Percentiles rank a stretch among this genome's conserved stretches.
phyloP scores from a whole-genome alignment of 2,113 vertebrate genomes.

The Anhinga rufa region DNA sequence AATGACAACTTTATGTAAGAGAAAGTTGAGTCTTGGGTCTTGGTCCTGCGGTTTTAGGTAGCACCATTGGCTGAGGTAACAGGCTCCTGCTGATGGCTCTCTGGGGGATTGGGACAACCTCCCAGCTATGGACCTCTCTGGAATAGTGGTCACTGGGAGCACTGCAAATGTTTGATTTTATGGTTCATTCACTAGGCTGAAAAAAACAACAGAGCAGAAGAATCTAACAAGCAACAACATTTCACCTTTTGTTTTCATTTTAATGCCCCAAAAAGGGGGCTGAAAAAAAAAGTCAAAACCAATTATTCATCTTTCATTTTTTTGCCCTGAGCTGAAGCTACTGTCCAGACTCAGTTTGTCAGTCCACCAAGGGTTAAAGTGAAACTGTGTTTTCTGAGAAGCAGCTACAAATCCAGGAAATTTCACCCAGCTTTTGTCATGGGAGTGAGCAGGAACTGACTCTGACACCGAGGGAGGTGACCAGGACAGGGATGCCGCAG shows the following conservation, averaged over 20 bases:
- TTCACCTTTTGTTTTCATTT: not conserved
- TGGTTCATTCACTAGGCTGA: not conserved
- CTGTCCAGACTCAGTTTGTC: not conserved
- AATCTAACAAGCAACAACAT: not conserved
- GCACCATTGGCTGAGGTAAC: not conserved
- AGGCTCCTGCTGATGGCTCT: not conserved
- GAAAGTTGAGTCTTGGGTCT: not conserved
- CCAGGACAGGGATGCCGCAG: not conserved
- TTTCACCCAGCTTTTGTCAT: not conserved
- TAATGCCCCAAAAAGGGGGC: not conserved
- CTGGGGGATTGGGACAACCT: not conserved
- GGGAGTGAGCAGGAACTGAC: not conserved
- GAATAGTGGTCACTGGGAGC: accelerated
- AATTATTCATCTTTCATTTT: not conserved
- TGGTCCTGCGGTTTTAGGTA: not conserved
- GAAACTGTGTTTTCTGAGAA: not conserved
- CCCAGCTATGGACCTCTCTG: not conserved
- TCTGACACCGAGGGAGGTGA: not conserved
- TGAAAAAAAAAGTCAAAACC: not conserved
- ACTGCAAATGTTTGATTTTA: not conserved
- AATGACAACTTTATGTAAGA: not conserved
- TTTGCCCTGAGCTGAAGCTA: not conserved
- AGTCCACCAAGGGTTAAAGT: not conserved
- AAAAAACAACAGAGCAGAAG: not conserved
- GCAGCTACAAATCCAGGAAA: not conserved